Conservation (phyloP, 2,888 invertebrate genomes). For the Drosophila pegasa region DNA sequence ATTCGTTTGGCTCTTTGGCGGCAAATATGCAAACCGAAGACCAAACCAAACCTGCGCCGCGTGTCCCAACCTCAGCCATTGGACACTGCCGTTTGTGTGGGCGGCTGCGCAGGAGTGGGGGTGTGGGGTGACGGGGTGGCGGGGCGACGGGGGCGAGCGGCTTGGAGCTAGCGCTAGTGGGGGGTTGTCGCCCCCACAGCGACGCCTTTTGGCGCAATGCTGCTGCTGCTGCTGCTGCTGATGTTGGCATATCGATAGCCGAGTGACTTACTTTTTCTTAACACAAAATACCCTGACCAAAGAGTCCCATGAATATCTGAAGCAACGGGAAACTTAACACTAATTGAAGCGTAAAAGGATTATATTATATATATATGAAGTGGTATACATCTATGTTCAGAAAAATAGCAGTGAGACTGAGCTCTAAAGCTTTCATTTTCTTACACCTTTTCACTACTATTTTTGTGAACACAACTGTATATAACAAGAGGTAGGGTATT, state of each 20-base stretch:
- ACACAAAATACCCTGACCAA: conserved; percentile 6
- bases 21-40: conserved; percentile 64
- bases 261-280: conserved; percentile 57
- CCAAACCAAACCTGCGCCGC: conserved; percentile 49
- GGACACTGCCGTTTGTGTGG: conserved; percentile 41
- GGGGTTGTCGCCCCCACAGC: conserved; percentile 47
- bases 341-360: no score
- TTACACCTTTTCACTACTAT: no score
- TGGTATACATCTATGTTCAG: neutral
- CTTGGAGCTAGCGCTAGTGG: neutral
- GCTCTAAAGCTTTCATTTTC: no score
- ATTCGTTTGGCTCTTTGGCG: conserved; percentile 67
- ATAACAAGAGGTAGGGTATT: neutral
- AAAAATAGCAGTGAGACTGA: neutral
- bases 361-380: no score
- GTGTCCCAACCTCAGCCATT: conserved; percentile 50
- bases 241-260: conserved; percentile 59
- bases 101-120: neutral
- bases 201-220: conserved; percentile 39
- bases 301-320: neutral
- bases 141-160: neutral
- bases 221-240: conserved; percentile 29
- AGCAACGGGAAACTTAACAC: no score
- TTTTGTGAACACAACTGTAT: no score
- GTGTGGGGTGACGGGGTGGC: no score